Evolutionary conservation across 2,113 vertebrate genomes (phyloP).

Genomic region (Butorides virescens): DNA sequence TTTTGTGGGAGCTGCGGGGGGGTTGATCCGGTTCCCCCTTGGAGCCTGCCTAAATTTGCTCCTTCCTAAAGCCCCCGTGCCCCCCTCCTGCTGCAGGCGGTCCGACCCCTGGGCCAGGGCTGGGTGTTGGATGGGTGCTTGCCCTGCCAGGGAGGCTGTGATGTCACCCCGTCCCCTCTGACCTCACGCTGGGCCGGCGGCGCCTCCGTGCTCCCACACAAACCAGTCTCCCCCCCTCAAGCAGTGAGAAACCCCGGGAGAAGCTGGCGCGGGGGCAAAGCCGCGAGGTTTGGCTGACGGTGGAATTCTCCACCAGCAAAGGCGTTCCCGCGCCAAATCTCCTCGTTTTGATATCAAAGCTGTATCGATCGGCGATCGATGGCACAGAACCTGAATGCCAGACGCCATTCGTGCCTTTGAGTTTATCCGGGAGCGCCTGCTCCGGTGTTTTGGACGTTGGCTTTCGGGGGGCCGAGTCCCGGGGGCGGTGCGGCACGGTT

Average conservation of each 20-base stretch:
- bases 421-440: fast-evolving
- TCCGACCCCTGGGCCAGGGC: fast-evolving
- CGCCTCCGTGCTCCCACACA: neutral
- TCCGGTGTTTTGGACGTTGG: fast-evolving
- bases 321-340: fast-evolving
- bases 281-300: fast-evolving
- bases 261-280: neutral
- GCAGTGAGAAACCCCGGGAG: neutral
- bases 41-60: neutral
- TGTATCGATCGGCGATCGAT: fast-evolving
- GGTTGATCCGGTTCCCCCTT: neutral
- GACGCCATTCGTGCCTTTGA: fast-evolving
- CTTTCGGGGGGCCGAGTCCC: neutral
- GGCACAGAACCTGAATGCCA: fast-evolving
- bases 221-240: no score
- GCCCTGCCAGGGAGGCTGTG: neutral
- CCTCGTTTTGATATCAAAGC: neutral
- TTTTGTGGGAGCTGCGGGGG: neutral
- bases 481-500: neutral
- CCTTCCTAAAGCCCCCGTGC: neutral
- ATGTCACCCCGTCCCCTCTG: neutral
- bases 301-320: neutral
- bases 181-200: neutral
- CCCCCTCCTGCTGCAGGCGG: neutral
- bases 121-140: neutral